phyloP scores from a whole-genome alignment of 2,113 vertebrate species.

The Eolophus roseicapilla region DNA sequence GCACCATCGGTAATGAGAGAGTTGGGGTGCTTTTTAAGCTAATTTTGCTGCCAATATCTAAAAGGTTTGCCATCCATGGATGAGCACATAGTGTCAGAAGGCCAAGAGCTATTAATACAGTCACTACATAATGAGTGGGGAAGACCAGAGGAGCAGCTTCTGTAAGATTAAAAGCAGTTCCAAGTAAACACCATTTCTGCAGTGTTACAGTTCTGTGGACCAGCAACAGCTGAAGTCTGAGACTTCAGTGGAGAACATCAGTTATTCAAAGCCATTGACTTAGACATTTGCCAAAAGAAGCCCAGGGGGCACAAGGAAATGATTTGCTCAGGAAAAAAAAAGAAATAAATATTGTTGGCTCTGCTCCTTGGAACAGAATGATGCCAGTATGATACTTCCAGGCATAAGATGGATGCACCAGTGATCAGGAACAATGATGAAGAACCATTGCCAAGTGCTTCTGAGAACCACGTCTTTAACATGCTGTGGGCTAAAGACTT shows the following conservation, averaged over 20 bases:
- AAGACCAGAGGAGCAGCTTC: constrained; percentile 35
- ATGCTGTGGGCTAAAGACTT: background rate
- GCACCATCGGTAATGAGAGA: constrained; percentile 49
- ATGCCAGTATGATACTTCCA: background rate
- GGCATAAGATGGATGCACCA: background rate
- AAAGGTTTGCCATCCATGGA: constrained; percentile 45
- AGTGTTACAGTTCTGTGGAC: background rate
- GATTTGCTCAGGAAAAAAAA: background rate
- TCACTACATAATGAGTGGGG: constrained; percentile 12
- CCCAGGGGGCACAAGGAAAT: background rate
- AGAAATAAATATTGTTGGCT: background rate
- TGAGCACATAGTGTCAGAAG: constrained; percentile 38
- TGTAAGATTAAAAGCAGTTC: constrained; percentile 19
- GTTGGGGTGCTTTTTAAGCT: constrained; percentile 58
- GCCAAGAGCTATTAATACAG: constrained; percentile 52
- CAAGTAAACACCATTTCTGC: constrained; percentile 8
- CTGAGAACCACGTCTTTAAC: background rate
- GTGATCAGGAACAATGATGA: background rate
- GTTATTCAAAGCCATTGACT: background rate
- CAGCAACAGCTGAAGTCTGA: background rate
- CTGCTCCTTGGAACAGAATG: background rate
- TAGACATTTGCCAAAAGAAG: background rate
- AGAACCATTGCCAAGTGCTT: background rate
- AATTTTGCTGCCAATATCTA: constrained; percentile 61
- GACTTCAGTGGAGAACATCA: background rate